phyloP scores from a whole-genome alignment of 2,888 invertebrate genomes.

The Trissolcus japonicus region DNA sequence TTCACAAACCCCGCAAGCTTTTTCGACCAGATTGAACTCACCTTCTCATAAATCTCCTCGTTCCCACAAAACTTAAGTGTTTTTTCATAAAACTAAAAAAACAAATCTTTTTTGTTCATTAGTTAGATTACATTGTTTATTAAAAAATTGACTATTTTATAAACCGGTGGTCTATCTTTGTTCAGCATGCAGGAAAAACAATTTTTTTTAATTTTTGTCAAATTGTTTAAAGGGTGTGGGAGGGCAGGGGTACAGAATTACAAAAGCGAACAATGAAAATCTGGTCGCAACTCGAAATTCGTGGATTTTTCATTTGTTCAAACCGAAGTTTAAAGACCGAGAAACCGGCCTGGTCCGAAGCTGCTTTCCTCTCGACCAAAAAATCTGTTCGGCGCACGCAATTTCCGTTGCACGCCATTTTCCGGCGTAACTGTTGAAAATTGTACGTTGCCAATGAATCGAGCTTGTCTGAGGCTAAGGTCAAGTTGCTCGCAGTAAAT shows the following conservation, averaged over 20 bases:
- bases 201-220: background rate
- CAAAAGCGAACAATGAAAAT: too few species aligned
- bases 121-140: too few species aligned
- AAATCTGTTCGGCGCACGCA: conserved; percentile 11
- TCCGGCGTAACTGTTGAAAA: conserved; percentile 38
- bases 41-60: background rate
- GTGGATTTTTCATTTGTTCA: background rate
- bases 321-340: background rate
- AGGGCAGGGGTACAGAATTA: too few species aligned
- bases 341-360: background rate
- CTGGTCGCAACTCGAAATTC: too few species aligned
- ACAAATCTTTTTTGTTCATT: too few species aligned
- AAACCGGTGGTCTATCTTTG: too few species aligned
- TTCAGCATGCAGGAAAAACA: too few species aligned
- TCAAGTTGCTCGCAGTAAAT: background rate
- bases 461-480: background rate
- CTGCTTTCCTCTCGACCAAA: conserved; percentile 7
- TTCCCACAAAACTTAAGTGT: too few species aligned
- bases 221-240: conserved; percentile 6
- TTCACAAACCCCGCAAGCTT: background rate
- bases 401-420: conserved; percentile 49
- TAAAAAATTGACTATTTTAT: too few species aligned
- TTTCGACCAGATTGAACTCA: background rate
- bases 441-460: conserved; percentile 9
- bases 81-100: too few species aligned